Base-by-base conservation (phyloP, 1,140 invertebrate genomes). In the Neoseiulus cucumeris region DNA sequence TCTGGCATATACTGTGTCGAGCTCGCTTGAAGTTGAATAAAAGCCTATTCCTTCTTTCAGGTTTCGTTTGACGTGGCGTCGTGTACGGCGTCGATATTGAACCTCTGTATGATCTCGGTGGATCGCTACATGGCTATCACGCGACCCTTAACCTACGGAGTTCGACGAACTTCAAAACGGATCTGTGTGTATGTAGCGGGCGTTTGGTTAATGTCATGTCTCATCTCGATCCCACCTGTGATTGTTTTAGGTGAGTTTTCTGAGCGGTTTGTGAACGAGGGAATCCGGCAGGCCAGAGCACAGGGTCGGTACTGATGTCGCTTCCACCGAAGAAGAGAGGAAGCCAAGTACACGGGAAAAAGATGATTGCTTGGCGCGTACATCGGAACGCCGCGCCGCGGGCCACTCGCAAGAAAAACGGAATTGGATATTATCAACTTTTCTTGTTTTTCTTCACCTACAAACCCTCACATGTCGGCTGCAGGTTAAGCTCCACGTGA, bases 81-180 rank as follows among this genome's bases (percentile, higher is more conserved):
- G 84, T 89, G 91, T 76, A 96, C 92, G 0, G 91, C 92, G 0
- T 93, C 89, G 69, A 96, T 95, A 70, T 79, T 94, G 59, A 94
- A 93, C 75, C 82, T 95, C 18, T 79, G 78, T 65, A 71, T 78
- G 68, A 94, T 94, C 71, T 90, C 87, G 17, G 81, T 91, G 39
- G 89, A 93, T 75, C 78, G 89, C 55, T 95, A 94, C 78, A 85
- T 95, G 71, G 91, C 91, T 0, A 91, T 96, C 64, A 95, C 91
- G 6, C 80, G 89, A 51, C 91, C 93, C 0, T 85, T 97, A 64
- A 87, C 84, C 70, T 97, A 97, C 78, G 89, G 91, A 0, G 76
- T 85, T 75, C 86, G 90, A 69, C 91, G 91, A 85, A 92, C 90
- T 66, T 83, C 85, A 67, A 84, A 82, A 69, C 78, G 89, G 68